These are phyloP conservation scores for Microctonus hyperodae DNA, from an alignment of 2,888 invertebrate species.

Conservation along the genomic window DNA sequence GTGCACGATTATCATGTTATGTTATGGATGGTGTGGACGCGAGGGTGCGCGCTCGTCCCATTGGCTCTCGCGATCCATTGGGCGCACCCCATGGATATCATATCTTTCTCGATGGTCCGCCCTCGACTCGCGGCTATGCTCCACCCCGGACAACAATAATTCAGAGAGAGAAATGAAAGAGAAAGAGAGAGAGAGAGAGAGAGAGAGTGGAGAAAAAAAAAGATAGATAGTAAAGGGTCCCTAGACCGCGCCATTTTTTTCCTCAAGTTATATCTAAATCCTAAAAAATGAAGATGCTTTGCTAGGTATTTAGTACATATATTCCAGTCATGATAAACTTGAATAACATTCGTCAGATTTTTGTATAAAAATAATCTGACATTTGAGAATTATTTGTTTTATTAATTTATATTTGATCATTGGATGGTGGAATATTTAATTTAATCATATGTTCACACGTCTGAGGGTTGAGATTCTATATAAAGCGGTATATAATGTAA, in stretches of 20 bases:
- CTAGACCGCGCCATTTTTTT: slow-evolving; percentile 17
- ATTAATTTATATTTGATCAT: not conserved
- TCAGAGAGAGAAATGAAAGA: slow-evolving; percentile 43
- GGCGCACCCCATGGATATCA: slow-evolving; percentile 50
- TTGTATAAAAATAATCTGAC: too few species aligned
- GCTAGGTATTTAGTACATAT: slow-evolving; percentile 7
- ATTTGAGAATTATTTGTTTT: not conserved
- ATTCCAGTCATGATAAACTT: too few species aligned
- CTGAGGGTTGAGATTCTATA: slow-evolving; percentile 18
- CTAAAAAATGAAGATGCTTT: slow-evolving; percentile 22
- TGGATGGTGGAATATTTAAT: not conserved
- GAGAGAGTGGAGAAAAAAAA: slow-evolving; percentile 21
- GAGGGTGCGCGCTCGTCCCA: slow-evolving; percentile 34
- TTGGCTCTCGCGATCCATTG: slow-evolving; percentile 37
- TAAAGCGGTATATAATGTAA: slow-evolving; percentile 1
- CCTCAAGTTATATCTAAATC: slow-evolving; percentile 9
- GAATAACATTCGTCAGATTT: too few species aligned
- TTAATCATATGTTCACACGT: not conserved
- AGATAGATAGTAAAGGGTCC: not conserved
- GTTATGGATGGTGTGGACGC: slow-evolving; percentile 30
- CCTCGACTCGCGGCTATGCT: slow-evolving; percentile 50
- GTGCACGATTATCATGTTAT: slow-evolving; percentile 25
- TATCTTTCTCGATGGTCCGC: slow-evolving; percentile 56
- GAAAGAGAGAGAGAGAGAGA: slow-evolving; percentile 39
- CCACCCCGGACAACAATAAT: slow-evolving; percentile 54